Percentiles rank a stretch among this genome's conserved stretches.
Conservation (phyloP, 2,888 invertebrate genomes). For the Aricia artaxerxes region DNA sequence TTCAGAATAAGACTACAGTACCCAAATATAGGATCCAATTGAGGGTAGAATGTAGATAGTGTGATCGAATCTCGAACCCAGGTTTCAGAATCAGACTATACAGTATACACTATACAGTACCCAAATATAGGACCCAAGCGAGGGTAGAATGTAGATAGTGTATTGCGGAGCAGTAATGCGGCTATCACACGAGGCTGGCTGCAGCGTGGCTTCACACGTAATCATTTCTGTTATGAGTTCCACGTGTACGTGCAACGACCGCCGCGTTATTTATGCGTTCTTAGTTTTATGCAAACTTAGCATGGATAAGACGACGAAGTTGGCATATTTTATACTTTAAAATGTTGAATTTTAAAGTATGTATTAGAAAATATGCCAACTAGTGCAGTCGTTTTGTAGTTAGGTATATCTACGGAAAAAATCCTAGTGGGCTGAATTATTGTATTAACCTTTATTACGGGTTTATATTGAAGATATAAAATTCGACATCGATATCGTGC, state of each 20-base stretch:
- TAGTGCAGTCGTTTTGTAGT: too few species aligned
- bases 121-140: background rate
- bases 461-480: too few species aligned
- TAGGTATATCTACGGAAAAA: too few species aligned
- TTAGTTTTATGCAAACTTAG: conserved; percentile 39
- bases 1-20: background rate
- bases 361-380: too few species aligned
- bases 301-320: conserved; percentile 36
- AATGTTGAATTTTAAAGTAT: too few species aligned
- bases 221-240: conserved; percentile 65
- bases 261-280: conserved; percentile 54
- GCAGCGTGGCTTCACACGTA: conserved; percentile 58
- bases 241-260: conserved; percentile 56
- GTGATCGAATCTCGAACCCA: background rate
- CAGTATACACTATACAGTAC: background rate
- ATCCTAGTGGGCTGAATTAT: too few species aligned
- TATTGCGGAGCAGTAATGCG: conserved; percentile 37
- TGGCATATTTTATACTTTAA: too few species aligned
- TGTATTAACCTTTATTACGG: too few species aligned
- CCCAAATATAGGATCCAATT: background rate
- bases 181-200: background rate
- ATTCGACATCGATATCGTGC: too few species aligned
- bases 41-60: background rate
- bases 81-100: background rate
- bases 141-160: background rate